A percentile compares a stretch with the other conserved stretches of the same genome.
phyloP scores from a whole-genome alignment of 2,797 vertebrate genomes.

The Natrix natrix region DNA sequence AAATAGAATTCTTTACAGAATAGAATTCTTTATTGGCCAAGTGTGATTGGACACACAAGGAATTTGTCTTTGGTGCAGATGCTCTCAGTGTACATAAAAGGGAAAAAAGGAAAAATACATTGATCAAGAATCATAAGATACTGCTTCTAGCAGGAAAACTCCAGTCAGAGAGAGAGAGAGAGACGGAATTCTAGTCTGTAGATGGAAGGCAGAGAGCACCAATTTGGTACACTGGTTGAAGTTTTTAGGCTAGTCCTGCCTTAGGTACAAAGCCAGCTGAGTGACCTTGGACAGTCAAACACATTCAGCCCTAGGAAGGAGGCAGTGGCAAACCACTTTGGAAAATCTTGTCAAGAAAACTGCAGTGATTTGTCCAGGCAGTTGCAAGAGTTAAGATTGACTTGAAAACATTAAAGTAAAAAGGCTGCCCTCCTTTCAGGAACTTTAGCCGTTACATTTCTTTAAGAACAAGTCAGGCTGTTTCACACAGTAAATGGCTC shows the following conservation, averaged over 20 bases:
- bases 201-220: neutral
- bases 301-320: neutral
- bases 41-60: no score
- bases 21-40: no score
- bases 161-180: neutral
- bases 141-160: neutral
- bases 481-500: neutral
- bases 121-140: no score
- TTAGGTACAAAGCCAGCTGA: neutral
- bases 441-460: neutral
- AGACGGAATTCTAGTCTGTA: neutral
- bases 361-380: neutral
- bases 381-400: neutral
- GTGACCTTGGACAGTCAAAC: neutral
- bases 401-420: neutral
- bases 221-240: neutral
- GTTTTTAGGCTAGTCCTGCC: neutral
- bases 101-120: no score
- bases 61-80: no score
- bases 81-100: no score
- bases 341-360: neutral
- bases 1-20: no score
- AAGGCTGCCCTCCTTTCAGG: neutral
- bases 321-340: neutral
- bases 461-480: neutral